Evolutionary conservation across 2,797 vertebrate genomes (phyloP).

Genomic region (Micrastur ruficollis): DNA sequence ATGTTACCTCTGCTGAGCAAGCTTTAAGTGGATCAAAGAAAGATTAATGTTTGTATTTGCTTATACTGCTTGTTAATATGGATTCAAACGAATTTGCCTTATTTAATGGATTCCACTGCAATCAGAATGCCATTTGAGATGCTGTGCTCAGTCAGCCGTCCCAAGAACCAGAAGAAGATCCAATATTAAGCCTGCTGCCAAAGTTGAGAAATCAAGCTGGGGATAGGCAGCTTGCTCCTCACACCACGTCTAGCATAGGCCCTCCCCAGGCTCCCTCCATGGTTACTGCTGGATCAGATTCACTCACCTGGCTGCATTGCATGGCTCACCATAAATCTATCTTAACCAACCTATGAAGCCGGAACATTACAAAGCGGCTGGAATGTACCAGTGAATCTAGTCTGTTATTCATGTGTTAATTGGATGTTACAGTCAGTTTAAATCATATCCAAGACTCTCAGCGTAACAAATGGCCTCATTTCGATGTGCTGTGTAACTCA

Average conservation of each 20-base stretch:
- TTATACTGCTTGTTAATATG: background rate
- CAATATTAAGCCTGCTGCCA: background rate
- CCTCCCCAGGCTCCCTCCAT: background rate
- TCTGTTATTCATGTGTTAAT: background rate
- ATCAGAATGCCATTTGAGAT: accelerated
- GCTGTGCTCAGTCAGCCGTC: background rate
- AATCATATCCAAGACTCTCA: background rate
- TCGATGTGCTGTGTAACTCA: background rate
- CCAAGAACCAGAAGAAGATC: background rate
- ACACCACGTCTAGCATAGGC: accelerated
- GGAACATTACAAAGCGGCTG: background rate
- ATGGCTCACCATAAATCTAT: background rate
- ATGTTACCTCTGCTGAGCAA: background rate
- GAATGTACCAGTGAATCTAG: background rate
- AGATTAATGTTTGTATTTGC: background rate
- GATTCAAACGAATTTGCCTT: background rate
- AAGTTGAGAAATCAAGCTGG: background rate
- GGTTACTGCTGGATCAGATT: background rate
- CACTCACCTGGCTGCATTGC: background rate
- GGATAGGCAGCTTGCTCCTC: background rate
- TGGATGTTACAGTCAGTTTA: background rate
- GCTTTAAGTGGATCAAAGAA: background rate
- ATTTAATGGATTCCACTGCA: background rate
- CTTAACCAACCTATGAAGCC: background rate
- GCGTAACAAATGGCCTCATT: background rate